Evolutionary conservation across 2,888 invertebrate species (phyloP).

Genomic region (Nomada lathburiana): DNA sequence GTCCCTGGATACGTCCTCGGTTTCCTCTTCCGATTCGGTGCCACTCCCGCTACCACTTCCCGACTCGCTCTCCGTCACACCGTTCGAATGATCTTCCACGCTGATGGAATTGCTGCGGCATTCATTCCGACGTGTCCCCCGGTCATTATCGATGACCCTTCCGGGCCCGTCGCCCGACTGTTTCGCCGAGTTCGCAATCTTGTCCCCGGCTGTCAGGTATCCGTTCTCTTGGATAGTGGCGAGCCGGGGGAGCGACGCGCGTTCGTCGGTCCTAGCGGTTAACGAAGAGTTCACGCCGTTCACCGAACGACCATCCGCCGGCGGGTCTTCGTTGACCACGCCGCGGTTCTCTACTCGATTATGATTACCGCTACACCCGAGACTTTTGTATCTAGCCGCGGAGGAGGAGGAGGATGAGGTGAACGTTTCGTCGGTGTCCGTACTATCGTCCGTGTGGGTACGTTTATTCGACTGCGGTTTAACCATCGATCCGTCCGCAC

Average conservation of each 20-base stretch:
- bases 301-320: conserved; percentile 64
- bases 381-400: conserved; percentile 63
- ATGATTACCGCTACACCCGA: conserved; percentile 57
- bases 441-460: conserved; percentile 69
- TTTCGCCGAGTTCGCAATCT: background rate
- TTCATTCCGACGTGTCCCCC: background rate
- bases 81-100: conserved; percentile 9
- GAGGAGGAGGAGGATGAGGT: conserved; percentile 65
- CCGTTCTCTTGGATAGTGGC: background rate
- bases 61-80: background rate
- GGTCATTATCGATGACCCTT: conserved; percentile 1
- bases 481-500: conserved; percentile 59
- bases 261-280: conserved; percentile 27
- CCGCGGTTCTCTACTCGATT: conserved; percentile 58
- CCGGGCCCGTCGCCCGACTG: background rate
- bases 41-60: conserved; percentile 47
- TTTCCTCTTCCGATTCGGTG: conserved; percentile 42
- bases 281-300: conserved; percentile 56
- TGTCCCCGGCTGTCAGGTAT: background rate
- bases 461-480: conserved; percentile 64
- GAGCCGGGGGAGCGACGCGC: conserved; percentile 2
- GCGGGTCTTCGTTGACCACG: conserved; percentile 47
- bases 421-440: conserved; percentile 70
- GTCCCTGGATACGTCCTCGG: conserved; percentile 54
- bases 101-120: background rate